Evolutionary conservation across 2,113 vertebrate genomes (phyloP).

Genomic region (Poeciliopsis occidentalis): DNA sequence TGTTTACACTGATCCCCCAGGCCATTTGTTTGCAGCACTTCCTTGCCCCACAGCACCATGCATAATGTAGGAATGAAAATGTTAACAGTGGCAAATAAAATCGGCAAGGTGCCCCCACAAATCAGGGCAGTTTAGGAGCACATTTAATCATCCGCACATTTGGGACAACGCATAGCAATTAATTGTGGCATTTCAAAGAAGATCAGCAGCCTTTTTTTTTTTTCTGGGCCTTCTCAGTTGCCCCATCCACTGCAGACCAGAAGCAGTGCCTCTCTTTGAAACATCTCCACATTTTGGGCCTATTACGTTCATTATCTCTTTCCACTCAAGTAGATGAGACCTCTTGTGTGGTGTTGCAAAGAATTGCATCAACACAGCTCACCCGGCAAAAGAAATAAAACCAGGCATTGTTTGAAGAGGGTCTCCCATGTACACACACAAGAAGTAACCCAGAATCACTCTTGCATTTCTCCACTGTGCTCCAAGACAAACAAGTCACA

Average conservation of each 20-base stretch:
- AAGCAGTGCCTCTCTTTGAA: conserved; percentile 36
- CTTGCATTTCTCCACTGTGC: conserved; percentile 65
- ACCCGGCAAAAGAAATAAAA: conserved; percentile 72
- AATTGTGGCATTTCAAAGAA: conserved; percentile 85
- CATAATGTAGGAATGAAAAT: conserved; percentile 86
- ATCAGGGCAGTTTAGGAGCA: conserved; percentile 84
- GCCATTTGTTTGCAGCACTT: conserved; percentile 85
- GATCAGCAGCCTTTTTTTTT: conserved; percentile 79
- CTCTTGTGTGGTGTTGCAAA: conserved; percentile 56
- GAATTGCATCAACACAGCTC: conserved; percentile 74
- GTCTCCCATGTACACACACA: conserved; percentile 73
- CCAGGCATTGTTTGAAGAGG: conserved; percentile 74
- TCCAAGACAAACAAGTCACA: conserved; percentile 76
- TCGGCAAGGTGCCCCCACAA: conserved; percentile 85
- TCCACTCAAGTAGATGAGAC: conserved; percentile 48
- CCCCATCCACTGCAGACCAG: conserved; percentile 42
- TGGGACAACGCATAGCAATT: conserved; percentile 78
- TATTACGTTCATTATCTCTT: conserved; percentile 63
- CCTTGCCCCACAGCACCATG: conserved; percentile 81
- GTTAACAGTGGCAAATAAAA: conserved; percentile 88
- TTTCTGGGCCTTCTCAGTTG: conserved; percentile 56
- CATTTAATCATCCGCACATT: conserved; percentile 82
- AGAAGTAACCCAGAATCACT: conserved; percentile 63
- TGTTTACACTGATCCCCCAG: conserved; percentile 79
- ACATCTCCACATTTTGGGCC: conserved; percentile 60